A percentile compares a stretch with the other conserved stretches of the same genome.
Conservation (phyloP, 37 sponge, comb jelly and placozoan species). For the Halisarca cf. caerulea region DNA sequence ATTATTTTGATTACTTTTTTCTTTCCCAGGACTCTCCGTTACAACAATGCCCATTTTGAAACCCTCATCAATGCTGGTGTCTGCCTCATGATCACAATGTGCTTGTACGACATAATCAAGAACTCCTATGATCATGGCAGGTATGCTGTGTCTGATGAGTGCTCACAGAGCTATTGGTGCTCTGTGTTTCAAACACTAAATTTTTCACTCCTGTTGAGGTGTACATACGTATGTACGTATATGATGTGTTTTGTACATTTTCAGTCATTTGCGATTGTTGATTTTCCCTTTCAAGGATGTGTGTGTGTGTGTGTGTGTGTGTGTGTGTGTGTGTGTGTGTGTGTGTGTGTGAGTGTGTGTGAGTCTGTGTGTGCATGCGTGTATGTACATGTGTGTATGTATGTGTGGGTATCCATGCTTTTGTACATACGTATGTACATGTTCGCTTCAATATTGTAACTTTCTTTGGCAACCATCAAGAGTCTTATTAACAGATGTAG, state of each 20-base stretch:
- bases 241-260: conserved; percentile 10
- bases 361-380: neutral
- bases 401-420: no score
- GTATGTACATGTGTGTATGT: neutral
- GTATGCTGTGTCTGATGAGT: neutral
- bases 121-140: conserved; percentile 17
- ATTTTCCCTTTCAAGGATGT: no score
- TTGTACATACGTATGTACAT: no score
- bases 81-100: conserved; percentile 25
- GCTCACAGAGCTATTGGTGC: neutral
- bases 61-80: conserved; percentile 26
- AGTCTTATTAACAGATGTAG: no score
- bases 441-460: no score
- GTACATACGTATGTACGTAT: neutral
- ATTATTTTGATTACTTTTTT: no score
- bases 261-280: no score
- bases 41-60: conserved; percentile 30
- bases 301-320: conserved; percentile 17
- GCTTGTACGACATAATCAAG: conserved; percentile 23
- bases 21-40: conserved; percentile 4
- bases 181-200: neutral
- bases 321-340: conserved; percentile 3
- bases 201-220: neutral
- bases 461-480: no score
- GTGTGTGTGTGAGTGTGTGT: neutral